These are phyloP conservation scores for Drosophila simulans DNA, from an alignment of 1,140 invertebrate species.

Conservation along the genomic window DNA sequence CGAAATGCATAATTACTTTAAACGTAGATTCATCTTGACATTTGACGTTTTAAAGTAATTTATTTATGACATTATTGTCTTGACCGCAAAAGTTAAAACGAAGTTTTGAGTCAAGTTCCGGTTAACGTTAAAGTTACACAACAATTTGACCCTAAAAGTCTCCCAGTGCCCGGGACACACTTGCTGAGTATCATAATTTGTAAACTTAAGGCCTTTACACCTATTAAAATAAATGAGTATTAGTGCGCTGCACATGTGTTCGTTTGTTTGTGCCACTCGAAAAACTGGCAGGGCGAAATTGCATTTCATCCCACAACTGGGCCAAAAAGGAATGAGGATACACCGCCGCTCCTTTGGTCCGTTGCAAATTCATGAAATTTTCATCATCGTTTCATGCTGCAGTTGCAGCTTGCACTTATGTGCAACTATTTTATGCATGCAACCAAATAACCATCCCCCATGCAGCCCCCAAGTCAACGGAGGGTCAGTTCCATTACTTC, in stretches of 20 bases:
- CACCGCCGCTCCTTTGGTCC: conserved; percentile 10
- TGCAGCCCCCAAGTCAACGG: conserved; percentile 1
- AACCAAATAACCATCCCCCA: conserved; percentile 66
- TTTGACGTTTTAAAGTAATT: too few species aligned
- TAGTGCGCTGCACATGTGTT: conserved; percentile 19
- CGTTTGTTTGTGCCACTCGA: conserved; percentile 52
- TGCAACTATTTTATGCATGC: conserved; percentile 79
- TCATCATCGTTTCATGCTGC: conserved; percentile 45
- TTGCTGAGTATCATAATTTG: conserved; percentile 62
- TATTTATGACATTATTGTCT: not conserved
- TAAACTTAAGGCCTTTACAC: conserved; percentile 71
- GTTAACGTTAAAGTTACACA: not conserved
- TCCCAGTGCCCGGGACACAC: conserved; percentile 19
- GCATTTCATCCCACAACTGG: conserved; percentile 60
- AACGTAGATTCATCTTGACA: too few species aligned
- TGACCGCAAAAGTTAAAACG: not conserved
- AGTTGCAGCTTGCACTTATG: conserved; percentile 68
- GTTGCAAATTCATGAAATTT: conserved; percentile 72
- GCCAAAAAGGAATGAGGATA: conserved; percentile 21
- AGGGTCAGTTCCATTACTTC: conserved; percentile 60
- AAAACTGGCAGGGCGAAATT: conserved; percentile 74
- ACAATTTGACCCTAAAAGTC: not conserved
- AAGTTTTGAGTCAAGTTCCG: not conserved
- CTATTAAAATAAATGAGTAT: conserved; percentile 57
- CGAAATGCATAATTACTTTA: too few species aligned